These are phyloP conservation scores for Leucozona laternaria DNA, from an alignment of 2,888 invertebrate genomes.

Conservation along the genomic window DNA sequence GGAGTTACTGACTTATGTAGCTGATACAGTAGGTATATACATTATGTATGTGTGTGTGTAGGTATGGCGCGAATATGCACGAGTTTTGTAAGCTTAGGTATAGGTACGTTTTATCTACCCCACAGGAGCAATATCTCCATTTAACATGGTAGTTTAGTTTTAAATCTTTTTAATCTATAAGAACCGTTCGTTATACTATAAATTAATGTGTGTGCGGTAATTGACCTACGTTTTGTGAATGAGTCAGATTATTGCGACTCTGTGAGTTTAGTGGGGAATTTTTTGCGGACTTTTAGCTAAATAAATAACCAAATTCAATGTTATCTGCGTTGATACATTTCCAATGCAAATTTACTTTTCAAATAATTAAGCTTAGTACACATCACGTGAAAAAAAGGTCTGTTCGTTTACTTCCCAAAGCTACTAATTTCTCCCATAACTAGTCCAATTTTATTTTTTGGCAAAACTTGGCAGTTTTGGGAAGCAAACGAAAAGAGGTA, in stretches of 20 bases:
- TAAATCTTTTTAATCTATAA: neutral
- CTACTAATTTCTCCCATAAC: too few relatives aligned
- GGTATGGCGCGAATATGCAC: neutral
- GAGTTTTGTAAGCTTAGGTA: neutral
- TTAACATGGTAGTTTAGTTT: slow-evolving; percentile 22
- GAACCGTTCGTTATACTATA: neutral
- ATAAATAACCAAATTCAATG: too few relatives aligned
- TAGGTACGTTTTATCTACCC: neutral
- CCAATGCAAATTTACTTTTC: too few relatives aligned
- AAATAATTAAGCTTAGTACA: too few relatives aligned
- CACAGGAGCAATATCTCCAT: slow-evolving; percentile 13
- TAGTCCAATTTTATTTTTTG: too few relatives aligned
- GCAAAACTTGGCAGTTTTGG: too few relatives aligned
- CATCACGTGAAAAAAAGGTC: too few relatives aligned
- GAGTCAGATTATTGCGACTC: slow-evolving; percentile 1
- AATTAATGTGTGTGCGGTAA: slow-evolving; percentile 9
- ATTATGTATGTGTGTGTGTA: neutral
- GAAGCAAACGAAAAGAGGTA: too few relatives aligned
- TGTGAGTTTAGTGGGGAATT: neutral
- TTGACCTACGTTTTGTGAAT: neutral
- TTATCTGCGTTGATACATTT: too few relatives aligned
- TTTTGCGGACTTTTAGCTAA: too few relatives aligned
- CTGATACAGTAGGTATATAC: neutral
- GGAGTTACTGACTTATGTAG: neutral
- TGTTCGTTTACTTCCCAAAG: too few relatives aligned